Conservation (phyloP, 2,113 vertebrate species). For the Phrynosoma platyrhinos region DNA sequence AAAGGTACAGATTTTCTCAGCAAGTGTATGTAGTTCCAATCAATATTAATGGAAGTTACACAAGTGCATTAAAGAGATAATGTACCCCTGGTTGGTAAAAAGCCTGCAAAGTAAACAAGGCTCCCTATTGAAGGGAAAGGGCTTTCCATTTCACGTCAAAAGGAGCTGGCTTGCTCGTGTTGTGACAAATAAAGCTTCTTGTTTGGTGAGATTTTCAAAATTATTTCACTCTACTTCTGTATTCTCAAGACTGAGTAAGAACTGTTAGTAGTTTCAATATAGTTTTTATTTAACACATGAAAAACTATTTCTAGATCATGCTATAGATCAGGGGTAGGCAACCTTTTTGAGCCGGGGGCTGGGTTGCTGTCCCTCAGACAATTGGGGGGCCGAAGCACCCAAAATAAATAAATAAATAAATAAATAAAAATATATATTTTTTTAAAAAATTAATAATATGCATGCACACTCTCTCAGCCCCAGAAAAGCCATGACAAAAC, state of each 20-base stretch:
- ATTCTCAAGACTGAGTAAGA: not conserved
- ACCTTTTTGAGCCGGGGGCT: too few species aligned
- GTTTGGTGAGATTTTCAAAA: constrained; percentile 30
- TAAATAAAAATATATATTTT: too few species aligned
- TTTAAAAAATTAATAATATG: too few species aligned
- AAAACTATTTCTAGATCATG: not conserved
- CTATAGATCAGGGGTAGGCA: too few species aligned
- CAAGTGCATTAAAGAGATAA: constrained; percentile 68
- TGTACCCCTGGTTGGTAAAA: constrained; percentile 55
- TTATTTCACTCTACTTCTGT: not conserved
- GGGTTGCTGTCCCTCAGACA: too few species aligned
- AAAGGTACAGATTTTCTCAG: constrained; percentile 53
- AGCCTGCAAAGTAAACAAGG: constrained; percentile 51
- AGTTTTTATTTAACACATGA: constrained; percentile 1
- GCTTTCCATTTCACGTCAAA: constrained; percentile 58
- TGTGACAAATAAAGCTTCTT: constrained; percentile 36
- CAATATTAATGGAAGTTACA: constrained; percentile 67
- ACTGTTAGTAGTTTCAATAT: constrained; percentile 28
- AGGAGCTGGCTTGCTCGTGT: constrained; percentile 45
- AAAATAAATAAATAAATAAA: too few species aligned
- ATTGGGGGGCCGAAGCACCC: too few species aligned
- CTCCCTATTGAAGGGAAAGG: constrained; percentile 49
- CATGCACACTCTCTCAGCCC: too few species aligned
- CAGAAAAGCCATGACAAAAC: too few species aligned
- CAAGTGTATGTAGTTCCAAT: constrained; percentile 53